Evolutionary conservation across 1,140 invertebrate genomes (phyloP), one percentile per base, ranked within the genome.

Genomic region (Parasteatoda tepidariorum): DNA sequence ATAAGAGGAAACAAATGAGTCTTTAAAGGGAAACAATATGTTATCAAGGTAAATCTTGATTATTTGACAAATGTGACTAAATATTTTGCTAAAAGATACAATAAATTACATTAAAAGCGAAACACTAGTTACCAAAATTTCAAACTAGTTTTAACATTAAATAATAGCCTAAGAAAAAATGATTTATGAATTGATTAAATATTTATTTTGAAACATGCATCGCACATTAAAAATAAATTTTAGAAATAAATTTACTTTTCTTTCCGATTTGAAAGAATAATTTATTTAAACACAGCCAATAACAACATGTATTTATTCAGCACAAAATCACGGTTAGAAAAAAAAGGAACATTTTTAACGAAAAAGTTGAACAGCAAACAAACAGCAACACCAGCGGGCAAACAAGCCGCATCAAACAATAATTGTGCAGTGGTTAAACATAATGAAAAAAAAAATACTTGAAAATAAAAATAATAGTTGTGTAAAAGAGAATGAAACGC

Each of bases 251-350:
- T 15, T n/a, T 26, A 18, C 18, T 48, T 31, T 24, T 15, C 24
- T 1, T 48, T 82, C 48, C 54, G 61, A 67, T 64, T 83, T 83
- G 57, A 71, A 84, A 84, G 74, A 84, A 84, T 76, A 84, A 81
- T 84, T 78, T 71, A 84, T 71, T 84, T 81, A 24, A 74, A 81
- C 78, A 81, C 55, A 73, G 28, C 70, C 28, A 31, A 48, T 48
- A 71, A 83, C 68, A 83, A 83, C 81, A 83, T 61, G 81, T 83
- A 57, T 26, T 41, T 41, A 41, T 41, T 61, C 31, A 83, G 81
- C 81, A 83, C 68, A 83, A 74, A 83, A 83, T 30, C 38, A 64
- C 59, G 41, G 64, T 82, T 71, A 31, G 34, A 59, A 67, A 78
- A 18, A 26, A 64, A 76, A 78, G 3, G 13, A 62, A 81, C 28